Evolutionary conservation across 1,140 invertebrate species (phyloP), one percentile per base, ranked within the genome.

Genomic region (Drosophila athabasca): DNA sequence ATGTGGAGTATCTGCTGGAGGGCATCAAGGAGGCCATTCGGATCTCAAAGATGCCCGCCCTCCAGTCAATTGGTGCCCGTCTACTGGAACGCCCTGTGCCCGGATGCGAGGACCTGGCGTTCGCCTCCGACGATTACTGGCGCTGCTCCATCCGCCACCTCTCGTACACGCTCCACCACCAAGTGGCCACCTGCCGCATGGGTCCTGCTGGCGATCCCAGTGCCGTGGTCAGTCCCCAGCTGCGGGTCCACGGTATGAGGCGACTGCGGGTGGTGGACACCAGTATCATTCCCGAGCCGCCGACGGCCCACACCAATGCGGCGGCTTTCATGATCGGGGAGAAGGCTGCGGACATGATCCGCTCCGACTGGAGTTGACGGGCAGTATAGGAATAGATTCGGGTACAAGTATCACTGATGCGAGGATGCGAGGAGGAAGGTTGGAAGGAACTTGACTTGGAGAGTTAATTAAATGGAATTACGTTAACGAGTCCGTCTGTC

Each of bases 251-350:
- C 71, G 96, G 96, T 0, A 91, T 97, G 9, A 90, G 93, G 13
- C 92, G 93, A 3, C 92, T 97, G 17, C 93, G 96, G 51, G 95
- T 97, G 0, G 94, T 94, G 1, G 96, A 97, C 90, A 94, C 94
- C 43, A 96, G 96, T 26, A 92, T 97, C 0, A 96, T 97, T 83
- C 96, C 96, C 0, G 90, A 92, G 5, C 94, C 96, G 22, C 93
- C 95, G 6, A 93, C 93, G 0, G 96, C 95, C 0, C 96, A 97
- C 87, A 94, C 95, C 0, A 96, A 95, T 68, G 95, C 95, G 2
- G 94, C 94, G 0, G 94, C 95, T 7, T 94, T 94, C 61, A 98
- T 98, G 97, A 95, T 98, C 55, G 97, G 95, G 0, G 97, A 98
- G 92, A 98, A 97, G 92, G 96, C 94, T 0, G 94, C 96, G 0